phyloP scores from a whole-genome alignment of 1,140 invertebrate species.

The Drosophila sp. region DNA sequence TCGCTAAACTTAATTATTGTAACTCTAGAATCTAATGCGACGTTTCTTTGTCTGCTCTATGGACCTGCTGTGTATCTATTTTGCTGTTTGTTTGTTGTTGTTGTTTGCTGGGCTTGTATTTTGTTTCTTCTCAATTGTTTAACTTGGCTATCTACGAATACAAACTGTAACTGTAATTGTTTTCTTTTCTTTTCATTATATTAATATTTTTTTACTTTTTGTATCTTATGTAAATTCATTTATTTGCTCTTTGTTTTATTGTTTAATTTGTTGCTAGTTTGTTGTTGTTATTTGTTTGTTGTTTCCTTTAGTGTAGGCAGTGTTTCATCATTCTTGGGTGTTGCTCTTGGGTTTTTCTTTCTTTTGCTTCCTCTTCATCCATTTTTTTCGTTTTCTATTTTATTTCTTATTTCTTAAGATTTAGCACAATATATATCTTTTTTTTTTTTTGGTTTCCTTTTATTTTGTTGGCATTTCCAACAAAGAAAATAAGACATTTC shows the following conservation, averaged over 20 bases:
- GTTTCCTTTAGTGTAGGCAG: slow-evolving; percentile 70
- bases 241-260: slow-evolving; percentile 75
- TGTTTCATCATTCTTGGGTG: slow-evolving; percentile 67
- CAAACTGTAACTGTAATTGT: slow-evolving; percentile 52
- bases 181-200: slow-evolving; percentile 8
- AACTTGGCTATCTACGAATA: slow-evolving; percentile 77
- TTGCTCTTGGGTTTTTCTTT: background rate
- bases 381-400: slow-evolving; percentile 10
- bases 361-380: slow-evolving; percentile 45
- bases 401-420: slow-evolving; percentile 55
- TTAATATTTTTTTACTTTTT: slow-evolving; percentile 28
- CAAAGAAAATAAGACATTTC: slow-evolving; percentile 61
- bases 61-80: slow-evolving; percentile 20
- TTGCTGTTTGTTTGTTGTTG: slow-evolving; percentile 13
- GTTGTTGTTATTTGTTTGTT: slow-evolving; percentile 41
- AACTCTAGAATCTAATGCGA: slow-evolving; percentile 41
- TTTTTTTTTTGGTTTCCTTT: slow-evolving; percentile 15
- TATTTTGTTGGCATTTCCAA: slow-evolving; percentile 34
- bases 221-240: slow-evolving; percentile 66
- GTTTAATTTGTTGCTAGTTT: slow-evolving; percentile 78
- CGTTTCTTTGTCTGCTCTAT: slow-evolving; percentile 21
- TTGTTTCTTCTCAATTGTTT: slow-evolving; percentile 64
- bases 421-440: slow-evolving; percentile 52
- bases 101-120: slow-evolving; percentile 26
- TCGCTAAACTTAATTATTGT: slow-evolving; percentile 50